A percentile compares a stretch with the other conserved stretches of the same genome.
phyloP scores from a whole-genome alignment of 1,140 invertebrate genomes.

The Aphaenogaster floridana region DNA sequence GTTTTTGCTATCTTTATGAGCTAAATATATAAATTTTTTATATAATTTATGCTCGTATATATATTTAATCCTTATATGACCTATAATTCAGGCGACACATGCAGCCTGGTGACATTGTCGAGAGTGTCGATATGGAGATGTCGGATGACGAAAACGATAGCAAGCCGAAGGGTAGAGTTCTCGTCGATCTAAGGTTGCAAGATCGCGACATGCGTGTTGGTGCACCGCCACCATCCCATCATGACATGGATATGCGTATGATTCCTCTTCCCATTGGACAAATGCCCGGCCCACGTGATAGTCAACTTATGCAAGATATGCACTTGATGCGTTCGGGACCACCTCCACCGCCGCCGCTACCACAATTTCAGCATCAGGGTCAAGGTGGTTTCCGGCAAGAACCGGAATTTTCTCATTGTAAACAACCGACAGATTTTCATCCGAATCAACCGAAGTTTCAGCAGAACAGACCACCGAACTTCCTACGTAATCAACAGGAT shows the following conservation, averaged over 20 bases:
- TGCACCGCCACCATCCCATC: slow-evolving; percentile 64
- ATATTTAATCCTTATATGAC: slow-evolving; percentile 50
- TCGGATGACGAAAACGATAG: slow-evolving; percentile 89
- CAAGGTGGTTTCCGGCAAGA: slow-evolving; percentile 79
- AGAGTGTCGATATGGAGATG: slow-evolving; percentile 91
- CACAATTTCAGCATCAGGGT: slow-evolving; percentile 78
- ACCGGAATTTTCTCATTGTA: slow-evolving; percentile 74
- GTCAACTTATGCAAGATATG: slow-evolving; percentile 72
- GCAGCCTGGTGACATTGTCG: slow-evolving; percentile 88
- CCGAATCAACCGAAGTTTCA: slow-evolving; percentile 78
- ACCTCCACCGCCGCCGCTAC: slow-evolving; percentile 78
- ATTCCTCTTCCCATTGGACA: slow-evolving; percentile 79
- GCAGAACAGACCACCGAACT: slow-evolving; percentile 78
- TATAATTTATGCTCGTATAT: slow-evolving; percentile 19
- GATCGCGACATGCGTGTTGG: slow-evolving; percentile 82
- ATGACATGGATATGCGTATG: slow-evolving; percentile 86
- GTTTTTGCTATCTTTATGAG: slow-evolving; percentile 12
- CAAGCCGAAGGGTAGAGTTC: slow-evolving; percentile 82
- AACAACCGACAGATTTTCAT: slow-evolving; percentile 78
- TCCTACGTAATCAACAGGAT: slow-evolving; percentile 74
- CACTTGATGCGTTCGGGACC: slow-evolving; percentile 74
- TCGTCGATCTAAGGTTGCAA: slow-evolving; percentile 84
- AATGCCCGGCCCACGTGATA: slow-evolving; percentile 64
- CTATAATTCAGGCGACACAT: slow-evolving; percentile 81
- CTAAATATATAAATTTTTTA: not conserved